phyloP scores from a whole-genome alignment of 1,140 invertebrate species.

The Trachymyrmex septentrionalis region DNA sequence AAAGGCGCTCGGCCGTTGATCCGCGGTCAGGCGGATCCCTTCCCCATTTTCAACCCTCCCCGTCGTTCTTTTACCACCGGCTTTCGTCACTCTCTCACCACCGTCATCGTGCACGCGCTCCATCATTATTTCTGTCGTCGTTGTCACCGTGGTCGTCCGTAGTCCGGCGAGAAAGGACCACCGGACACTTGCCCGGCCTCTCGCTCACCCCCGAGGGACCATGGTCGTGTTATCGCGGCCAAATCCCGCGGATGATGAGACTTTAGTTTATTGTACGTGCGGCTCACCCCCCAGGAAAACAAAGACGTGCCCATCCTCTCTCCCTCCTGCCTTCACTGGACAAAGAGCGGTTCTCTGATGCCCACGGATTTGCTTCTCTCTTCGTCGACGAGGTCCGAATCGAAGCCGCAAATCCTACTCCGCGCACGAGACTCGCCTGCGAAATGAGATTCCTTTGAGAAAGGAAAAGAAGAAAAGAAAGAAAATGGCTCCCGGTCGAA shows the following conservation, averaged over 20 bases:
- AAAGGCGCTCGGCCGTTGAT: slow-evolving; percentile 85
- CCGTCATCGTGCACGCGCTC: slow-evolving; percentile 12
- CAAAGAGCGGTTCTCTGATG: slow-evolving; percentile 60
- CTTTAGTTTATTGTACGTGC: slow-evolving; percentile 86
- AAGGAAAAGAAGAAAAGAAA: slow-evolving; percentile 34
- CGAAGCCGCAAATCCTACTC: slow-evolving; percentile 70
- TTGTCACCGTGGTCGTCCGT: slow-evolving; percentile 23
- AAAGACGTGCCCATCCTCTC: slow-evolving; percentile 55
- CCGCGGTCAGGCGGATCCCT: slow-evolving; percentile 71
- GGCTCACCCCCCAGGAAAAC: slow-evolving; percentile 62
- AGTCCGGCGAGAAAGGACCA: slow-evolving; percentile 54
- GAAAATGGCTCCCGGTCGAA: slow-evolving; percentile 34
- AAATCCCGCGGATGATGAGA: slow-evolving; percentile 87
- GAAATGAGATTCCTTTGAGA: slow-evolving; percentile 74
- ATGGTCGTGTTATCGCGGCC: slow-evolving; percentile 83
- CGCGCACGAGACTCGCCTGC: slow-evolving; percentile 77
- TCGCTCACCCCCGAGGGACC: slow-evolving; percentile 75
- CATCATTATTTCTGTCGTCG: slow-evolving; percentile 65
- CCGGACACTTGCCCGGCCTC: slow-evolving; percentile 61
- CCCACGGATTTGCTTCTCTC: slow-evolving; percentile 71
- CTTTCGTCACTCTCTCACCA: slow-evolving; percentile 33
- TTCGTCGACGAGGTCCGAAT: slow-evolving; percentile 65
- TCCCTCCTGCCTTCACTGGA: background rate
- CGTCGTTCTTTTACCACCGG: background rate
- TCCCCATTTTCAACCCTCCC: slow-evolving; percentile 56